Evolutionary conservation across 2,797 vertebrate genomes (phyloP).

Genomic region (Myripristis jacobus): DNA sequence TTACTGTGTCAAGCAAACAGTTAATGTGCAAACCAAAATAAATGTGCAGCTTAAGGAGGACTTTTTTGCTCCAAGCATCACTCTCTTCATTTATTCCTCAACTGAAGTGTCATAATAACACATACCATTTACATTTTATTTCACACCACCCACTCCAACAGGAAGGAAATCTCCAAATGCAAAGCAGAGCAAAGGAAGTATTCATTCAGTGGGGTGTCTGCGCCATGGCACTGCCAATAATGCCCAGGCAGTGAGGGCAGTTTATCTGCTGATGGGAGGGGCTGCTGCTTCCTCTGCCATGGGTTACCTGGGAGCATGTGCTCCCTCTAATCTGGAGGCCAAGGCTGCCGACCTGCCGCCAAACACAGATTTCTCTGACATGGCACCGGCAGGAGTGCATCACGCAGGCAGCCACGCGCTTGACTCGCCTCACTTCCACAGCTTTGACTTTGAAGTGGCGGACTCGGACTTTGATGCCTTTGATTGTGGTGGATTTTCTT

Average conservation of each 20-base stretch:
- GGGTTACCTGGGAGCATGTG: constrained; percentile 79
- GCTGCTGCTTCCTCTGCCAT: constrained; percentile 82
- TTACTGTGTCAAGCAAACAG: background rate
- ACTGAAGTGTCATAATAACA: background rate
- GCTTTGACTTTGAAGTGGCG: constrained; percentile 79
- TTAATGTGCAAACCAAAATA: background rate
- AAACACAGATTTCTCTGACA: constrained; percentile 64
- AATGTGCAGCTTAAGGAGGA: background rate
- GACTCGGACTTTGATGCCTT: constrained; percentile 82
- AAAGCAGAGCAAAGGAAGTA: constrained; percentile 52
- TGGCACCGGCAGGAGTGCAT: constrained; percentile 54
- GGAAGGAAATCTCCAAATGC: constrained; percentile 64
- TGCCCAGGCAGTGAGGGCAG: constrained; percentile 70
- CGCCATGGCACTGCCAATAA: constrained; percentile 77
- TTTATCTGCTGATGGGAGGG: constrained; percentile 83
- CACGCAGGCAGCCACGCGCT: constrained; percentile 56
- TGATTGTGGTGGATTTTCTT: constrained; percentile 82
- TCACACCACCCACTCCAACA: constrained; percentile 29
- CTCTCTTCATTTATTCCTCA: background rate
- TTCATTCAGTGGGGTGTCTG: constrained; percentile 70
- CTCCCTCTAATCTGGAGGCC: constrained; percentile 67
- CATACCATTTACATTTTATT: background rate
- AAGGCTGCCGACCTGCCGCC: constrained; percentile 65
- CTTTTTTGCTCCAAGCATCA: background rate
- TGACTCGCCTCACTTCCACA: constrained; percentile 73